Evolutionary conservation across 1,140 invertebrate genomes (phyloP), one percentile per base, ranked within the genome.

Genomic region (Neocloeon triangulifer): DNA sequence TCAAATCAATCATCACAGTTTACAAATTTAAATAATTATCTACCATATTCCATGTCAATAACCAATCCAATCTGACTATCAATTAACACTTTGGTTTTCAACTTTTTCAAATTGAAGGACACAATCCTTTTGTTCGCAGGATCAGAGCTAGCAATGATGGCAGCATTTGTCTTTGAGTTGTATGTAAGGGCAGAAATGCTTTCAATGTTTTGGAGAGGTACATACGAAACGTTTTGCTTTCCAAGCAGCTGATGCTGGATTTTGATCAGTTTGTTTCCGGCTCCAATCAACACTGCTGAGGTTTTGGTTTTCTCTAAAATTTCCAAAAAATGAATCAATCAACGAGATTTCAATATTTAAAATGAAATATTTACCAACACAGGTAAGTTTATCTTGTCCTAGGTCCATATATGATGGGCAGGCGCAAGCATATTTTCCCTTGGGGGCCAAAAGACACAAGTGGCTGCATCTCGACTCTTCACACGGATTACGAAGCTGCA

Each of bases 341-440:
- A n/a, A n/a, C n/a, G n/a, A n/a, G n/a, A n/a, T n/a, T n/a, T n/a
- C n/a, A n/a, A n/a, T n/a, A n/a, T n/a, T n/a, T n/a, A n/a, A n/a
- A n/a, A n/a, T n/a, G n/a, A n/a, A n/a, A n/a, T n/a, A n/a, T n/a
- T 43, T 51, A 51, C 57, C 47, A 36, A 38, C 47, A 38, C 71
- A 74, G 2, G 51, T 58, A 5, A 52, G 54, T 19, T 50, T 46
- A 43, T 72, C 61, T 0, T 18, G 5, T 2, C 42, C 37, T 1
- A 78, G 43, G 19, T 48, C 41, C 46, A 77, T 73, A 10, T 73
- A 69, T 17, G 73, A 59, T 0, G 80, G 74, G 45, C 86, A 94
- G 5, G 64, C 69, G 50, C 86, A 94, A 0, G 56, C 57, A 42
- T 67, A 71, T 0, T 48, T 55, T 1, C 43, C 52, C 15, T 53